These are phyloP conservation scores for Myoxocephalus aenaeus DNA, from an alignment of 2,797 vertebrate genomes.

Conservation along the genomic window DNA sequence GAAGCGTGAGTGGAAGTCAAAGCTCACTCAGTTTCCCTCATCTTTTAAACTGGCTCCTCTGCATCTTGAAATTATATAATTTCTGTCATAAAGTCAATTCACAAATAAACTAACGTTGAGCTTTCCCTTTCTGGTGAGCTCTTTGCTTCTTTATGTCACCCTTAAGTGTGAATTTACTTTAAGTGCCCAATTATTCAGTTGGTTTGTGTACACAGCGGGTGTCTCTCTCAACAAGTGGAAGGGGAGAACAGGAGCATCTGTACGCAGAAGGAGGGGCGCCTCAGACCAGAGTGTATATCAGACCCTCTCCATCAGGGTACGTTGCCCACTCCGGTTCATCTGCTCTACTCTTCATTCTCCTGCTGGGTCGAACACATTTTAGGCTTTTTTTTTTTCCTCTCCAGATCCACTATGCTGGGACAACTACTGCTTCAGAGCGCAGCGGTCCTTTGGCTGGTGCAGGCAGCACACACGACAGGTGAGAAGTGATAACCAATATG, in stretches of 20 bases:
- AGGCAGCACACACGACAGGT: conserved; percentile 70
- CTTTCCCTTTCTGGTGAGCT: conserved; percentile 7
- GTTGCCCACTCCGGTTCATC: conserved; percentile 49
- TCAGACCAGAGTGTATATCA: conserved; percentile 75
- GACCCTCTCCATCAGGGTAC: conserved; percentile 28
- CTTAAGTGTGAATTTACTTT: conserved; percentile 71
- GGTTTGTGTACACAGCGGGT: conserved; percentile 51
- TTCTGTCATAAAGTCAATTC: conserved; percentile 13
- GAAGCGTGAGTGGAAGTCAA: not conserved
- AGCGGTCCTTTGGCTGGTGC: conserved; percentile 76
- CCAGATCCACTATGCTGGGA: conserved; percentile 73
- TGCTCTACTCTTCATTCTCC: conserved; percentile 26
- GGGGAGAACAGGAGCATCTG: conserved; percentile 36
- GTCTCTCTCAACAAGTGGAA: conserved; percentile 32
- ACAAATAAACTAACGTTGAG: conserved; percentile 7
- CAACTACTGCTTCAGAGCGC: conserved; percentile 64
- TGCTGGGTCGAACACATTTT: conserved; percentile 24
- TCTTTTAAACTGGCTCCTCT: not conserved
- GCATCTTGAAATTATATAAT: conserved; percentile 16
- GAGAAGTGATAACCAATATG: conserved; percentile 27
- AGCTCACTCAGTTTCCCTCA: conserved; percentile 28
- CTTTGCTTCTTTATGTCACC: conserved; percentile 56
- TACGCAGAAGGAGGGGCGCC: conserved; percentile 63
- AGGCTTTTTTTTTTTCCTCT: not conserved
- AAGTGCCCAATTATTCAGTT: conserved; percentile 71